These are phyloP conservation scores for Caenorhabditis drosophilae DNA, from an alignment of 2,888 invertebrate species.

Conservation along the genomic window DNA sequence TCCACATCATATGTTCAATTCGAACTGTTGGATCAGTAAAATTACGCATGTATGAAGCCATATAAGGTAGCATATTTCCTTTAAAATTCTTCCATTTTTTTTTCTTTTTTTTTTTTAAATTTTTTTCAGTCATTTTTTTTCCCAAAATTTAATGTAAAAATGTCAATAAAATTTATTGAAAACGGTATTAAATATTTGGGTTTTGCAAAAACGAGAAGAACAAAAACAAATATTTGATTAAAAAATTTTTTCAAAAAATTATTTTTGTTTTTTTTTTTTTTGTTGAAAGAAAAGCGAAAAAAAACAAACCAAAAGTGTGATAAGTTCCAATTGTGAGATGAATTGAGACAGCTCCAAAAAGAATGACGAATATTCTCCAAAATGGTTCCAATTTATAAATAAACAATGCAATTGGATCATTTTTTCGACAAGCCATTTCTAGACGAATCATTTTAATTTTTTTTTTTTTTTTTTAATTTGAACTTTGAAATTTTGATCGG, in stretches of 20 bases:
- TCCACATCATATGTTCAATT: conserved; percentile 66
- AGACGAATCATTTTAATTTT: too few species aligned
- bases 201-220: too few species aligned
- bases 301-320: conserved; percentile 63
- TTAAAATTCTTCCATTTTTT: conserved; percentile 4
- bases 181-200: too few species aligned
- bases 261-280: too few species aligned
- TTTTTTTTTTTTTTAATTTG: too few species aligned
- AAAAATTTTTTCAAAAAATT: too few species aligned
- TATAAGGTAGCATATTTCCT: conserved; percentile 69
- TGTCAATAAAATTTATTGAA: too few species aligned
- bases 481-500: too few species aligned
- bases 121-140: not conserved
- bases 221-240: too few species aligned
- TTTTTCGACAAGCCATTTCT: conserved; percentile 13
- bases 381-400: conserved; percentile 44
- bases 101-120: conserved; percentile 1
- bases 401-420: conserved; percentile 38
- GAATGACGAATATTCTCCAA: conserved; percentile 53
- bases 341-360: conserved; percentile 65
- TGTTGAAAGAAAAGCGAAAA: not conserved
- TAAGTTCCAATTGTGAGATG: conserved; percentile 68
- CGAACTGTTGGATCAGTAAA: conserved; percentile 60
- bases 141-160: not conserved
- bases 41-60: conserved; percentile 67